Conservation (phyloP, 1,140 invertebrate genomes). For the Drosophila kanapiae region DNA sequence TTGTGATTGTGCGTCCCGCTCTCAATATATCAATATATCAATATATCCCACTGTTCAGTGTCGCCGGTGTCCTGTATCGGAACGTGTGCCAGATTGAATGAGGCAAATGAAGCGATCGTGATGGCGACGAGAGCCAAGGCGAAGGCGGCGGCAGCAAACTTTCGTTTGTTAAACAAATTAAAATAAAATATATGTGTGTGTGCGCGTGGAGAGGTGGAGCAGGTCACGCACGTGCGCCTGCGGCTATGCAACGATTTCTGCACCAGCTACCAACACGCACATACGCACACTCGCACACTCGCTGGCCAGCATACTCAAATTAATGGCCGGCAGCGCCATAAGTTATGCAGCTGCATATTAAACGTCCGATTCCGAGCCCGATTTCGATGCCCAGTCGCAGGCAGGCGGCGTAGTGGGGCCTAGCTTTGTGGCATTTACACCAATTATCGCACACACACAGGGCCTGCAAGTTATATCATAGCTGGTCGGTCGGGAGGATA, state of each 20-base stretch:
- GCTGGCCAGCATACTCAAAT: slow-evolving; percentile 51
- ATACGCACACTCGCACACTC: neutral
- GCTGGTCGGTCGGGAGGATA: slow-evolving; percentile 61
- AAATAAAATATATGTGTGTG: slow-evolving; percentile 71
- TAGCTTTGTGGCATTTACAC: slow-evolving; percentile 73
- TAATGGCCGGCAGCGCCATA: slow-evolving; percentile 76
- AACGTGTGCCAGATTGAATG: slow-evolving; percentile 81
- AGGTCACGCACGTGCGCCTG: slow-evolving; percentile 75
- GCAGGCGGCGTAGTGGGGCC: slow-evolving; percentile 9
- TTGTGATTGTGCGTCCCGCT: slow-evolving; percentile 63
- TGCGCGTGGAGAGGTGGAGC: neutral
- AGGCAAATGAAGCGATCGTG: slow-evolving; percentile 81
- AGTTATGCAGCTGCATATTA: slow-evolving; percentile 82
- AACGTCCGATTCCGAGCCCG: slow-evolving; percentile 39
- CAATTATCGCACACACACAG: slow-evolving; percentile 65
- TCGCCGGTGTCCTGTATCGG: neutral
- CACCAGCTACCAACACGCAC: neutral
- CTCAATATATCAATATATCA: slow-evolving; percentile 14
- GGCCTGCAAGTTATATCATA: slow-evolving; percentile 67
- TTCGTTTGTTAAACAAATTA: slow-evolving; percentile 77
- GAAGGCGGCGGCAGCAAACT: slow-evolving; percentile 40
- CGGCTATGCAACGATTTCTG: slow-evolving; percentile 68
- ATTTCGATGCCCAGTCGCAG: slow-evolving; percentile 19
- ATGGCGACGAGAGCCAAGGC: slow-evolving; percentile 44
- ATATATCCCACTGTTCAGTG: neutral